A percentile compares a stretch with the other conserved stretches of the same genome.
Conservation (phyloP, 2,797 vertebrate genomes). For the Hafferia zeledoni region DNA sequence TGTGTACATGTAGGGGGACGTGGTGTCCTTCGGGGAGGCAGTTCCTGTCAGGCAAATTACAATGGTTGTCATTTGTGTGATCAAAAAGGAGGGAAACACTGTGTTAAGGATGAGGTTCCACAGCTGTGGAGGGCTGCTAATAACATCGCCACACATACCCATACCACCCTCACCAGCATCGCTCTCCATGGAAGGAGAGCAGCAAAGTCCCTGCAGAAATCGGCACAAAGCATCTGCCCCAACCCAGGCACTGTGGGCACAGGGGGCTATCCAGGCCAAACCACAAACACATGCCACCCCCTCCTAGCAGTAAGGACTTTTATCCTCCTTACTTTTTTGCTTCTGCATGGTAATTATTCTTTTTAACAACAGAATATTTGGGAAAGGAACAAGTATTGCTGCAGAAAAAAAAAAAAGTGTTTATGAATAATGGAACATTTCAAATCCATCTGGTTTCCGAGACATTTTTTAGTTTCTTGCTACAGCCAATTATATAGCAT, state of each 20-base stretch:
- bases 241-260: not conserved
- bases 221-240: not conserved
- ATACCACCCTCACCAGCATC: not conserved
- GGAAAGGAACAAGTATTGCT: constrained; percentile 77
- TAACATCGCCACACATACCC: not conserved
- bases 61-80: constrained; percentile 78
- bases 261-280: not conserved
- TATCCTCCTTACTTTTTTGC: constrained; percentile 60
- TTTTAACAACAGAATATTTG: constrained; percentile 76
- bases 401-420: constrained; percentile 70
- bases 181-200: not conserved
- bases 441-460: constrained; percentile 85
- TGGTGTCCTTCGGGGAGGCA: constrained; percentile 66
- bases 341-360: constrained; percentile 71
- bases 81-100: constrained; percentile 72
- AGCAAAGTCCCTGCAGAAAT: not conserved
- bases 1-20: fast-evolving
- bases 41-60: constrained; percentile 80
- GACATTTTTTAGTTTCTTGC: constrained; percentile 82
- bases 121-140: constrained; percentile 43
- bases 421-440: constrained; percentile 89
- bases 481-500: constrained; percentile 85
- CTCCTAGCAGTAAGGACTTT: constrained; percentile 1
- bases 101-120: constrained; percentile 13
- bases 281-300: not conserved